Evolutionary conservation across 2,113 vertebrate genomes (phyloP).

Genomic region (Tragulus kanchil): DNA sequence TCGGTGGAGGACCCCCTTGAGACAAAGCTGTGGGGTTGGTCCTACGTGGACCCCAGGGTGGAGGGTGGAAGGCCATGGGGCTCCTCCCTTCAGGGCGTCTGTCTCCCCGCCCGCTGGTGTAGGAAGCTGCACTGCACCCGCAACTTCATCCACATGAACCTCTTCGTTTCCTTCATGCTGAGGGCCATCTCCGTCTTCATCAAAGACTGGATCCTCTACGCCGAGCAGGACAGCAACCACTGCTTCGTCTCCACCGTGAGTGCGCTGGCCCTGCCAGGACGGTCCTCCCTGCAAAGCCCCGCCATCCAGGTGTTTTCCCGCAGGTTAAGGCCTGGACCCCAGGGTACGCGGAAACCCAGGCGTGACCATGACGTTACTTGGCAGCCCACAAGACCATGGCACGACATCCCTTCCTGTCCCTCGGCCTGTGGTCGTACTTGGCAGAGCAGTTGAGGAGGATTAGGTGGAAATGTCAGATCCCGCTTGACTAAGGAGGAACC

Average conservation of each 20-base stretch:
- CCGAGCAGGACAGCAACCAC: constrained; percentile 95
- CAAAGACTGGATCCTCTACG: constrained; percentile 96
- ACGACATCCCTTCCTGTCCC: not conserved
- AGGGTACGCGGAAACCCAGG: not conserved
- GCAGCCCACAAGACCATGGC: not conserved
- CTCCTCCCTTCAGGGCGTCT: not conserved
- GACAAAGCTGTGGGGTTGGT: not conserved
- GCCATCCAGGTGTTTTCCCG: rapidly evolving
- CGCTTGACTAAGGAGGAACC: not conserved
- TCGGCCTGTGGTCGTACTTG: not conserved
- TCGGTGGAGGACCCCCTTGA: not conserved
- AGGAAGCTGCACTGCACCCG: constrained; percentile 99
- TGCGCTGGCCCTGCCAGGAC: not conserved
- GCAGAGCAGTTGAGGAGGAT: not conserved
- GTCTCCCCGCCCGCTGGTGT: not conserved
- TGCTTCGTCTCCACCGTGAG: constrained; percentile 94
- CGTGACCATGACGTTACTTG: rapidly evolving
- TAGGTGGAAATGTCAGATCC: not conserved
- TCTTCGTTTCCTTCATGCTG: constrained; percentile 98
- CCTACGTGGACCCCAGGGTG: not conserved
- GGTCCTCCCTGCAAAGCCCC: not conserved
- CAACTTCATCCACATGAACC: constrained; percentile 99
- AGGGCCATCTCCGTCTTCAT: constrained; percentile 98
- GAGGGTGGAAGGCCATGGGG: not conserved
- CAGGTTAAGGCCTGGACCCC: not conserved